Percentiles rank a stretch among this genome's conserved stretches.
Evolutionary conservation across 2,113 vertebrate species (phyloP).

Genomic region (Todiramphus saurophagus): DNA sequence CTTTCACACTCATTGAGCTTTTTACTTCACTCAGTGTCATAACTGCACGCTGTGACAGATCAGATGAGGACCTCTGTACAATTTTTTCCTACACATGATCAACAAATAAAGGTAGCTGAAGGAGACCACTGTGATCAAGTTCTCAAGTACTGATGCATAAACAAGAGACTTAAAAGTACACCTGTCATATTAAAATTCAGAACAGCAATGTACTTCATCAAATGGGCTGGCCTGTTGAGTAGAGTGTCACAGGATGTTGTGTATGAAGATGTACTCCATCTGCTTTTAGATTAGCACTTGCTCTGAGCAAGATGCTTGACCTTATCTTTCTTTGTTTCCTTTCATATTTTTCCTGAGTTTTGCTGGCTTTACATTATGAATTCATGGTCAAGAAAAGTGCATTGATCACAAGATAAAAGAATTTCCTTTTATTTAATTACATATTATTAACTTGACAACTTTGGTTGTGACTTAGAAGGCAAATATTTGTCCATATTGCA

Average conservation of each 20-base stretch:
- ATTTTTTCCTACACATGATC: not conserved
- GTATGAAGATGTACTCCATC: not conserved
- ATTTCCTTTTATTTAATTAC: slow-evolving; percentile 10
- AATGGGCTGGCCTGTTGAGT: not conserved
- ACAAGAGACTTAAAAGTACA: not conserved
- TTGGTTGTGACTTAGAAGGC: not conserved
- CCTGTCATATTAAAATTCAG: not conserved
- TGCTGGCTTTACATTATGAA: not conserved
- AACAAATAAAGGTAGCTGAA: not conserved
- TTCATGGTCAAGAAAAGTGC: not conserved
- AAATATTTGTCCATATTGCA: slow-evolving; percentile 17
- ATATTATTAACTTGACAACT: not conserved
- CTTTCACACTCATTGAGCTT: not conserved
- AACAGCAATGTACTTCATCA: not conserved
- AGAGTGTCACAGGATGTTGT: not conserved
- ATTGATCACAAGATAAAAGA: not conserved
- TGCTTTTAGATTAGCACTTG: not conserved
- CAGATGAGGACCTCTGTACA: not conserved
- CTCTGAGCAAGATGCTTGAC: not conserved
- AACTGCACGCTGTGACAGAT: not conserved
- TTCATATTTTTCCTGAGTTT: not conserved
- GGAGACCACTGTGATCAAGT: not conserved
- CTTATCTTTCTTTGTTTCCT: not conserved
- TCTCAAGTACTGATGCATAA: not conserved
- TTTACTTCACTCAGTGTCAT: not conserved